A percentile compares a stretch with the other conserved stretches of the same genome.
These are phyloP conservation scores for Montipora capitata DNA, from an alignment of 92 coral and sea anemone species.

Conservation along the genomic window DNA sequence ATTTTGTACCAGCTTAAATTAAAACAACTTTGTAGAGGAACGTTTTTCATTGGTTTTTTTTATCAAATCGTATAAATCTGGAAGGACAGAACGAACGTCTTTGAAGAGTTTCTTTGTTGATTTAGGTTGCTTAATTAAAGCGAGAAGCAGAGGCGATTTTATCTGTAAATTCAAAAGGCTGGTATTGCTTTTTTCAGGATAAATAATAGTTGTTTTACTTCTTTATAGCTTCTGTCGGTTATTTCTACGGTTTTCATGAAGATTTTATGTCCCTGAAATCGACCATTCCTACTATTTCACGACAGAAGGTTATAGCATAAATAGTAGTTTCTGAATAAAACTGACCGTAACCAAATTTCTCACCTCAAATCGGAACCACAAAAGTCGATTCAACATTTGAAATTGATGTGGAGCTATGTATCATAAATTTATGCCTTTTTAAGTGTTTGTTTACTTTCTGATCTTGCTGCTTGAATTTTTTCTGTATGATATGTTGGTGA, in stretches of 20 bases:
- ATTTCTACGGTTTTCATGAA: neutral
- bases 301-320: neutral
- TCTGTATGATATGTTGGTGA: neutral
- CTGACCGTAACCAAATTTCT: neutral
- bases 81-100: too few relatives aligned
- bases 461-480: neutral
- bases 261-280: neutral
- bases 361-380: neutral
- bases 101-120: too few relatives aligned
- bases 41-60: too few relatives aligned
- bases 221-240: neutral
- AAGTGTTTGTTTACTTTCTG: neutral
- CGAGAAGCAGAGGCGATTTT: neutral
- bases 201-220: neutral
- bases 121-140: too few relatives aligned
- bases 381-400: neutral
- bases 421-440: neutral
- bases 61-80: too few relatives aligned
- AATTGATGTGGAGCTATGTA: neutral
- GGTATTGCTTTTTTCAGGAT: neutral
- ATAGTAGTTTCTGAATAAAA: neutral
- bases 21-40: too few relatives aligned
- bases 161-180: neutral
- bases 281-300: neutral
- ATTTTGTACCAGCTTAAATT: too few relatives aligned